Evolutionary conservation across 2,888 invertebrate genomes (phyloP).

Genomic region (Lydus trimaculatus): DNA sequence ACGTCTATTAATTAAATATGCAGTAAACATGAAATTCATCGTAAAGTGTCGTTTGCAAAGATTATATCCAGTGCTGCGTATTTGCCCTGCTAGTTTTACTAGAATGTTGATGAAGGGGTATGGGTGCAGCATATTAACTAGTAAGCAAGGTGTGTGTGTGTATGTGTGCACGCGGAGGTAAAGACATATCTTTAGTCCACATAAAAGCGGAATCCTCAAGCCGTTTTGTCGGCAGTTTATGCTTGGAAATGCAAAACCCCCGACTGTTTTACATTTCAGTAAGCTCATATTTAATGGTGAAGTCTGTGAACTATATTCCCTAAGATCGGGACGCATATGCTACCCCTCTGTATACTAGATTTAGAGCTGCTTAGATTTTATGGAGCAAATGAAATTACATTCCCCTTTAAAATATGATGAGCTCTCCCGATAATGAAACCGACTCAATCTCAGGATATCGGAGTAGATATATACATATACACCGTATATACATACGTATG

Average conservation of each 20-base stretch:
- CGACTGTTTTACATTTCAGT: conserved; percentile 64
- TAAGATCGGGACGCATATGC: conserved; percentile 59
- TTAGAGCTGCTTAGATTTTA: conserved; percentile 63
- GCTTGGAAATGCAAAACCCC: conserved; percentile 62
- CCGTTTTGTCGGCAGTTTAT: conserved; percentile 63
- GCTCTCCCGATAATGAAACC: conserved; percentile 63
- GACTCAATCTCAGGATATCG: conserved; percentile 53
- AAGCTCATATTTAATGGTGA: conserved; percentile 63
- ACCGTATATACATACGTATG: neutral
- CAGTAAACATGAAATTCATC: conserved; percentile 58
- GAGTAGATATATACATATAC: conserved; percentile 14
- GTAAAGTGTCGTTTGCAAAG: conserved; percentile 54
- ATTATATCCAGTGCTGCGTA: conserved; percentile 50
- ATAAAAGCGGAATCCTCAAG: conserved; percentile 61
- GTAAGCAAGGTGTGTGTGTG: conserved; percentile 51
- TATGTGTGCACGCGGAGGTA: conserved; percentile 38
- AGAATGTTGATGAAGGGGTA: conserved; percentile 38
- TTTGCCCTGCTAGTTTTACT: conserved; percentile 32
- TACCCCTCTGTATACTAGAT: conserved; percentile 58
- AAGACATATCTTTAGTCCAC: conserved; percentile 53
- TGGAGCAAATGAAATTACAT: conserved; percentile 64
- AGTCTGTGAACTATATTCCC: conserved; percentile 60
- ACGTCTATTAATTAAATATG: conserved; percentile 58
- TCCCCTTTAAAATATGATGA: conserved; percentile 64
- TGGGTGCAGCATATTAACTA: conserved; percentile 53